Evolutionary conservation across 2,797 vertebrate species (phyloP), one percentile per base, ranked within the genome.

Genomic region (Emydoidea blandingii): DNA sequence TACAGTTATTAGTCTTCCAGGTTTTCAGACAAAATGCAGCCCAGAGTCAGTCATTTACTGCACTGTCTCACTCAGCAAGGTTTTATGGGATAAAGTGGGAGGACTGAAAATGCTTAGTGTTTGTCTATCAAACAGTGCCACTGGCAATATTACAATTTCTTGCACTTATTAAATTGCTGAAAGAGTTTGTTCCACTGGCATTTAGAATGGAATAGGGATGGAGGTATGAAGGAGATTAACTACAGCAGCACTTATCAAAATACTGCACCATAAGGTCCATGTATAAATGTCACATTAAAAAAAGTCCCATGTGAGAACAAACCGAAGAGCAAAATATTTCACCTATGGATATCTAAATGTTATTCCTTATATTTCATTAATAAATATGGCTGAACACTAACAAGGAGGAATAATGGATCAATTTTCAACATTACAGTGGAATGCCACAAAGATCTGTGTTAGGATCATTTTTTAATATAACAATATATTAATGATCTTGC

Each of bases 141-240:
- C 11, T 86, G 18, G 62, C 93, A 88, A 81, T 56, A 94, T 44
- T 62, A 78, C 8, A 85, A 91, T 85, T 94, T 90, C 81, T 85
- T 88, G 49, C 27, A 52, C 34, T 90, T 83, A 79, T 29, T 74
- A 65, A 57, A 81, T 19, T 68, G 72, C 47, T 6, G 4, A 94
- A 95, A 52, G 18, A 34, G 37, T 65, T 83, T 85, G 31, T 76
- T 88, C 37, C 27, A 1, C 21, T 0, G 11, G 57, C 81, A 81
- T 87, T 95, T 79, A 83, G 53, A 93, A 86, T 0, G 81, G 34
- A n/a, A 79, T 72, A 79, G 62, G 50, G 59, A 76, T 91, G 83
- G 85, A 92, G 49, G 34, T 18, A 86, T 62, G 50, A 94, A 88
- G 81, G 91, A 93, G 86, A 19, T 81, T 41, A 81, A 54, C 79